Conservation (phyloP, 2,888 invertebrate genomes). For the Ametastegia equiseti region DNA sequence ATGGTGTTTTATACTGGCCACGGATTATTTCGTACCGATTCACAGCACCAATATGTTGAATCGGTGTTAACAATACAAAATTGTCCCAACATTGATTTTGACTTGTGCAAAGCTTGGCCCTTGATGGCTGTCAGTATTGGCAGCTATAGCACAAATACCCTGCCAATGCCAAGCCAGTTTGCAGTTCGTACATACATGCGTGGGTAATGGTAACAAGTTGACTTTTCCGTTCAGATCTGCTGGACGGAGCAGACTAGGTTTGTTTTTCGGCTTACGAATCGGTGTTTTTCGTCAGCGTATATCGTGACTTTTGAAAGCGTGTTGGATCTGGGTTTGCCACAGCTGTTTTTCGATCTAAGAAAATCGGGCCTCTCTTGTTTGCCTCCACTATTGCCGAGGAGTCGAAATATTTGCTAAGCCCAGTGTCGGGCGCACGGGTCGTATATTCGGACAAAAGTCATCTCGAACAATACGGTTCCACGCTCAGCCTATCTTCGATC, state of each 20-base stretch:
- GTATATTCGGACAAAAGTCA: slow-evolving; percentile 34
- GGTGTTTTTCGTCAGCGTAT: slow-evolving; percentile 3
- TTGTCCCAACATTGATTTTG: too few relatives aligned
- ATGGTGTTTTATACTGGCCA: too few relatives aligned
- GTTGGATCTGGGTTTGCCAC: neutral
- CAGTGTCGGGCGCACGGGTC: neutral
- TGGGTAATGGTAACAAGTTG: neutral
- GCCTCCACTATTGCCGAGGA: slow-evolving; percentile 9
- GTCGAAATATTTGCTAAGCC: slow-evolving; percentile 24
- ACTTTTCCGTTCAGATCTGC: neutral
- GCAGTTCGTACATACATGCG: too few relatives aligned
- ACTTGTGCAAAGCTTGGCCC: too few relatives aligned
- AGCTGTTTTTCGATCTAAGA: slow-evolving; percentile 35
- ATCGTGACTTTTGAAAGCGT: neutral
- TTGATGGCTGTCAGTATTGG: too few relatives aligned
- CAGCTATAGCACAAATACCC: too few relatives aligned
- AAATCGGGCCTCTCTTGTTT: slow-evolving; percentile 26
- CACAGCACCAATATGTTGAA: too few relatives aligned
- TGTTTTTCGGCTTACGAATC: neutral
- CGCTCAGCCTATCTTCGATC: neutral
- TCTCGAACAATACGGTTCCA: slow-evolving; percentile 22
- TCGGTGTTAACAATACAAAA: too few relatives aligned
- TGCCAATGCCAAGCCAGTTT: too few relatives aligned
- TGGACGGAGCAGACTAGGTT: too few relatives aligned
- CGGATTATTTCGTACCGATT: too few relatives aligned